A percentile compares a stretch with the other conserved stretches of the same genome.
Conservation (phyloP, 2,797 vertebrate species). For the Tapera naevia region DNA sequence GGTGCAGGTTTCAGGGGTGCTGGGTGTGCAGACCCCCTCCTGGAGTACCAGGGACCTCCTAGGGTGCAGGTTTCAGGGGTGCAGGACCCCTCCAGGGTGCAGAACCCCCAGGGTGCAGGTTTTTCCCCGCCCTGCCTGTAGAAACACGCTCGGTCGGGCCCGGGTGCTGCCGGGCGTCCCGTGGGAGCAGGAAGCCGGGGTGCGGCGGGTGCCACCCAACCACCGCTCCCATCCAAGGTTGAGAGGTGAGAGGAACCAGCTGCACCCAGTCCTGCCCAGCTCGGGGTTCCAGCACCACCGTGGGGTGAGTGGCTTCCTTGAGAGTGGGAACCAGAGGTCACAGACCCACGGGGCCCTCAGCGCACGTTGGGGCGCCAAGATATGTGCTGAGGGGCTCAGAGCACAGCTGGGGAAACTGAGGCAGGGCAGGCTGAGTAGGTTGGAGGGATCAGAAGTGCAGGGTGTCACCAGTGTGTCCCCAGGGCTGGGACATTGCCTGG, state of each 20-base stretch:
- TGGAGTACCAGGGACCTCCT: background rate
- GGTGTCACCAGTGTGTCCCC: background rate
- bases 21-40: background rate
- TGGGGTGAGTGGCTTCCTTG: background rate
- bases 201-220: background rate
- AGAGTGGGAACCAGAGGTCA: rapidly evolving
- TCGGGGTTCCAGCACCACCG: background rate
- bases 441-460: background rate
- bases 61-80: background rate
- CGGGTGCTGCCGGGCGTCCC: background rate
- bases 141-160: background rate
- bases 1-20: too few species aligned
- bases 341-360: background rate
- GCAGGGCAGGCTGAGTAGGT: background rate
- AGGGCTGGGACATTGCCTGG: too few species aligned
- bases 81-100: background rate
- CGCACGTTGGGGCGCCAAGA: background rate
- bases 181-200: background rate
- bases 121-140: background rate
- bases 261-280: background rate
- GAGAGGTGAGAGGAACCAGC: background rate
- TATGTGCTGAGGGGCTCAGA: background rate
- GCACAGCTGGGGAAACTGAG: background rate
- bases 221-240: background rate
- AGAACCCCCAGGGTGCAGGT: background rate